phyloP scores from a whole-genome alignment of 2,113 vertebrate species.

The Podocnemis expansa region DNA sequence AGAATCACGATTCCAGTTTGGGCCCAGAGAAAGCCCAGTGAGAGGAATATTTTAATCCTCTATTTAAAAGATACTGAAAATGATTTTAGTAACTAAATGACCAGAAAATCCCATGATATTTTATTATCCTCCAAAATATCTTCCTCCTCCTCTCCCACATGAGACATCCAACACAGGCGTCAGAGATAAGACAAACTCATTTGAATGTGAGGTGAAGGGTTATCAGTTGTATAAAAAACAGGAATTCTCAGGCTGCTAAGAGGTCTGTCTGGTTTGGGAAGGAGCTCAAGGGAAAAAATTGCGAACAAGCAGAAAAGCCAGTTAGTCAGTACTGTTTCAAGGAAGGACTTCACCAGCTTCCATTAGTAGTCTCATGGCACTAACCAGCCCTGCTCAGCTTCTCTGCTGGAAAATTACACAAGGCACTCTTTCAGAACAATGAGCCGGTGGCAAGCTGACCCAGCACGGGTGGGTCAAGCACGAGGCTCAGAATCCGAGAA shows the following conservation, averaged over 20 bases:
- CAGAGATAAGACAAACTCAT: neutral
- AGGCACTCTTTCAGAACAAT: neutral
- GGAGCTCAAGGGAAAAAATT: rapidly evolving
- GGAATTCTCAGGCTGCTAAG: neutral
- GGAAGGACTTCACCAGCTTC: neutral
- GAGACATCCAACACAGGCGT: neutral
- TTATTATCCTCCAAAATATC: rapidly evolving
- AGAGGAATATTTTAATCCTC: rapidly evolving
- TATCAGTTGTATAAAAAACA: neutral
- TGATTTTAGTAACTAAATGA: rapidly evolving
- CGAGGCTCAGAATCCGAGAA: neutral
- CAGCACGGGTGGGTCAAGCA: neutral
- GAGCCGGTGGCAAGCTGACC: slow-evolving; percentile 19
- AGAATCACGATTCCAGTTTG: neutral
- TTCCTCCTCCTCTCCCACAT: rapidly evolving
- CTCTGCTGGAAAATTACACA: neutral
- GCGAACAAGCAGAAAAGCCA: neutral
- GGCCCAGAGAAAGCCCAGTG: neutral
- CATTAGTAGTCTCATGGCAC: neutral
- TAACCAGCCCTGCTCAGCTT: rapidly evolving
- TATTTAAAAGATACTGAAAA: neutral
- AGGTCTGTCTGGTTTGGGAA: neutral
- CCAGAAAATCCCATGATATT: neutral
- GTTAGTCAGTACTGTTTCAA: neutral
- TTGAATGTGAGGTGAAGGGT: neutral